These are phyloP conservation scores for Alosa alosa DNA, from an alignment of 2,113 vertebrate species.

Conservation along the genomic window DNA sequence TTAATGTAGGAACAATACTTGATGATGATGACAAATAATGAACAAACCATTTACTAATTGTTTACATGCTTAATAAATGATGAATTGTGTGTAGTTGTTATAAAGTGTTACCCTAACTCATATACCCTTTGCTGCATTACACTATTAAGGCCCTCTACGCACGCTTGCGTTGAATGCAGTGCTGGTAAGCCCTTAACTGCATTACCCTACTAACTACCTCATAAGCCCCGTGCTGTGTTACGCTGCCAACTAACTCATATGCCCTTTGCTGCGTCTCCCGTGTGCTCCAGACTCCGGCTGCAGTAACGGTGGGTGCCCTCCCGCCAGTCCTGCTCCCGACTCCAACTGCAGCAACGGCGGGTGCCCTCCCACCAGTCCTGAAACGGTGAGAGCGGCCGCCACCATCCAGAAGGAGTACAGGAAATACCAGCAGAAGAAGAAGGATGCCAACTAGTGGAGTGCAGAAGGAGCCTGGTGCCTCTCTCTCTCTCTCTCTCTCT, in stretches of 20 bases:
- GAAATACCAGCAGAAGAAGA: slow-evolving; percentile 68
- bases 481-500: neutral
- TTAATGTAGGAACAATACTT: no score
- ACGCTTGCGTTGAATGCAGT: no score
- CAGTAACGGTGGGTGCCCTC: slow-evolving; percentile 52
- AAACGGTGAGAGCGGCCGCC: slow-evolving; percentile 69
- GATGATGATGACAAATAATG: no score
- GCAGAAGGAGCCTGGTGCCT: neutral
- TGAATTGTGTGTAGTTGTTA: no score
- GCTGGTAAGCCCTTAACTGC: no score
- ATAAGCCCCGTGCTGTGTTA: no score
- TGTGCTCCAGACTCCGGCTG: slow-evolving; percentile 56
- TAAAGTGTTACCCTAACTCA: no score
- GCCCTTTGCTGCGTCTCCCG: slow-evolving; percentile 45
- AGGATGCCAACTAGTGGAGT: neutral
- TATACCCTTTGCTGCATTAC: no score
- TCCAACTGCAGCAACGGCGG: slow-evolving; percentile 58
- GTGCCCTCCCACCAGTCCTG: slow-evolving; percentile 44
- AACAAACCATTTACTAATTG: no score
- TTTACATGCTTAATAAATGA: no score
- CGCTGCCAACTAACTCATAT: neutral
- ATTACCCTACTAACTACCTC: no score
- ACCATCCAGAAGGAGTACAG: slow-evolving; percentile 82
- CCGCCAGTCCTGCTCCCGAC: slow-evolving; percentile 43
- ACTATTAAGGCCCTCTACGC: no score